These are phyloP conservation scores for Leptinotarsa texana DNA, from an alignment of 1,140 invertebrate genomes.

Conservation along the genomic window DNA sequence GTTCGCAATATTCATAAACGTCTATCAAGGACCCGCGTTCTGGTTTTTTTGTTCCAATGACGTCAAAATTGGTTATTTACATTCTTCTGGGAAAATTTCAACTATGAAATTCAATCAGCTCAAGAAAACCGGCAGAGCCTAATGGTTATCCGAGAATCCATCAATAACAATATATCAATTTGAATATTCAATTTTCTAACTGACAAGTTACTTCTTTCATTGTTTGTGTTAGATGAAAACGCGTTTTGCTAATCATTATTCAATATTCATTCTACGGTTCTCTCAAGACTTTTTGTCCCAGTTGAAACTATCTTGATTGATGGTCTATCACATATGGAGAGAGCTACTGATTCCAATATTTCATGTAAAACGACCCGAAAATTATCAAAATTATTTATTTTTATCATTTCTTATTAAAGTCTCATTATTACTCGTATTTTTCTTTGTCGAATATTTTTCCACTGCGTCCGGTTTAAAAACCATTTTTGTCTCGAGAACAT, in stretches of 20 bases:
- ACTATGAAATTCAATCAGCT: not conserved
- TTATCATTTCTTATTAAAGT: too few species aligned
- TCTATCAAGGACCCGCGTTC: not conserved
- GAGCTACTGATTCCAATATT: too few species aligned
- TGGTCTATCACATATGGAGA: too few species aligned
- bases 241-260: not conserved
- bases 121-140: not conserved
- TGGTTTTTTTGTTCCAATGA: not conserved
- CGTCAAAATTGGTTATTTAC: not conserved
- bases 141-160: not conserved
- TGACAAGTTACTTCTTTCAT: not conserved
- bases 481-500: too few species aligned
- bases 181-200: not conserved
- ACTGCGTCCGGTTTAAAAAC: too few species aligned
- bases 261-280: too few species aligned
- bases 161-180: constrained; percentile 7
- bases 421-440: too few species aligned
- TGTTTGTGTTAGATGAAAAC: not conserved
- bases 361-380: too few species aligned
- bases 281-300: too few species aligned
- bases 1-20: not conserved
- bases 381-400: too few species aligned
- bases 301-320: too few species aligned
- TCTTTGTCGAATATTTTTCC: too few species aligned
- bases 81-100: not conserved